phyloP scores from a whole-genome alignment of 2,797 vertebrate genomes.

The Oreortyx pictus region DNA sequence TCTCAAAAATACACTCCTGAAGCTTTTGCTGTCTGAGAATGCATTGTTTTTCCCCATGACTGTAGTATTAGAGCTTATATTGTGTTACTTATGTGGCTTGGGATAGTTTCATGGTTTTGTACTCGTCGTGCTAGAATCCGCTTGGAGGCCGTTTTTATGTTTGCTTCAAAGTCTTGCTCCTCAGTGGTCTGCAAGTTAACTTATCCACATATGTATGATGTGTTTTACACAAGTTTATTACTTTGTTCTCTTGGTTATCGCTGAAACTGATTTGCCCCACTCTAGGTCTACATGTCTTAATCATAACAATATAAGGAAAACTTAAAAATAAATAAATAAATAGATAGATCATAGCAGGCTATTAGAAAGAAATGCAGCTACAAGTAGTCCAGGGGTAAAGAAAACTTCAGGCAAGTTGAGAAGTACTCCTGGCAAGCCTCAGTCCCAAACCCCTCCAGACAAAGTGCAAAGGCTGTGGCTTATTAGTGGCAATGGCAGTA shows the following conservation, averaged over 20 bases:
- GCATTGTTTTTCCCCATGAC: neutral
- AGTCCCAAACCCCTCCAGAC: neutral
- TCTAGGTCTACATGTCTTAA: neutral
- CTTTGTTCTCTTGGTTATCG: neutral
- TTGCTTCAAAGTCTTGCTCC: neutral
- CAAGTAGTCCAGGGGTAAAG: neutral
- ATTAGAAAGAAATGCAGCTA: neutral
- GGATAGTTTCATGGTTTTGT: neutral
- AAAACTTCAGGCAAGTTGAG: neutral
- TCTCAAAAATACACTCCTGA: neutral
- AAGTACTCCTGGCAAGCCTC: neutral
- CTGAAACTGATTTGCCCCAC: neutral
- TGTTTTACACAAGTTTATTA: neutral
- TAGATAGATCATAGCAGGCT: neutral
- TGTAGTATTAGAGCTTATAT: neutral
- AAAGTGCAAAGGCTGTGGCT: neutral
- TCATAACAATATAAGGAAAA: neutral
- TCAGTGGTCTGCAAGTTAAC: neutral
- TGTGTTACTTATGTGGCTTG: fast-evolving
- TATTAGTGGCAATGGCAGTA: neutral
- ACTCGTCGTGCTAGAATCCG: neutral
- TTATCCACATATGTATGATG: neutral
- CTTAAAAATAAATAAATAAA: neutral
- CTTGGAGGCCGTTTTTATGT: neutral
- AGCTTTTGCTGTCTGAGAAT: neutral